These are phyloP conservation scores for Drosophila mimetica DNA, from an alignment of 2,888 invertebrate genomes.

Conservation along the genomic window DNA sequence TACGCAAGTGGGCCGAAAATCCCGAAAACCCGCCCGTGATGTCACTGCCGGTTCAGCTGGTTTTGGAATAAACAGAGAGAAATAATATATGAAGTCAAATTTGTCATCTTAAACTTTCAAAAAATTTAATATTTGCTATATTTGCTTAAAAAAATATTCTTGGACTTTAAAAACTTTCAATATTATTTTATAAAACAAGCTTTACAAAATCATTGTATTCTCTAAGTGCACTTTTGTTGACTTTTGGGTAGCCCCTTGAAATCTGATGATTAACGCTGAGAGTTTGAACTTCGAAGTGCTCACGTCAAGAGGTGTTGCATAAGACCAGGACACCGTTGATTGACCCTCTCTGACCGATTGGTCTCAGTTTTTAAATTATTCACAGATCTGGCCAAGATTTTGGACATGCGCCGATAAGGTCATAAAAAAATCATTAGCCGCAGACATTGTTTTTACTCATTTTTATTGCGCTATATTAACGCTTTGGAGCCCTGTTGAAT, in stretches of 20 bases:
- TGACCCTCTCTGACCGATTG: conserved; percentile 4
- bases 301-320: conserved; percentile 20
- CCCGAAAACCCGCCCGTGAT: conserved; percentile 47
- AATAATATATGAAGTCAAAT: not conserved
- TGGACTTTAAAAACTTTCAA: too few species aligned
- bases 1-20: conserved; percentile 66
- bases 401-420: not conserved
- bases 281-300: conserved; percentile 3
- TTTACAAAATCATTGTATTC: not conserved
- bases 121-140: too few species aligned
- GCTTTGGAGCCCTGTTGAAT: not conserved
- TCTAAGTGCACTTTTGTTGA: not conserved
- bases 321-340: not conserved
- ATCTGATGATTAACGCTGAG: conserved; percentile 4
- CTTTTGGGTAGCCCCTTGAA: not conserved
- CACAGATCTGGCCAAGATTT: not conserved
- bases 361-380: not conserved
- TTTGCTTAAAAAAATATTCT: too few species aligned
- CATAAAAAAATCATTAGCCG: conserved; percentile 2
- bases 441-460: not conserved
- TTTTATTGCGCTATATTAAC: not conserved
- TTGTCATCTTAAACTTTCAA: not conserved
- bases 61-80: conserved; percentile 6
- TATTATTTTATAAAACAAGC: too few species aligned
- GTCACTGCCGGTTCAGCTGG: conserved; percentile 47